Conservation (phyloP, 1,140 invertebrate genomes). For the Arctopsyche grandis region DNA sequence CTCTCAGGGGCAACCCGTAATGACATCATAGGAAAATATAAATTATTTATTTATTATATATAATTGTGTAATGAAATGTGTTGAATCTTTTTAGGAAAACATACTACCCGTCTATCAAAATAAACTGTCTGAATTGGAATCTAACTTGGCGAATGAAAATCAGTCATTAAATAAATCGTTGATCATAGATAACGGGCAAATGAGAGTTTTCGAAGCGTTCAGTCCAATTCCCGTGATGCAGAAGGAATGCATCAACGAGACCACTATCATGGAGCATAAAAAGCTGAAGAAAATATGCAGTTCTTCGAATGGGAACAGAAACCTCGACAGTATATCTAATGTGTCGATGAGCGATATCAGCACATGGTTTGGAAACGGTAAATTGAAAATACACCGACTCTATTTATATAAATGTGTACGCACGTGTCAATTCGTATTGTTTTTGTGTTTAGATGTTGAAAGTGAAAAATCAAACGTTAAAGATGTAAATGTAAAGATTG, state of each 20-base stretch:
- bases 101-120: slow-evolving; percentile 35
- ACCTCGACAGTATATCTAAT: slow-evolving; percentile 62
- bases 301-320: slow-evolving; percentile 52
- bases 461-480: not conserved
- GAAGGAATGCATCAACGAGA: slow-evolving; percentile 45
- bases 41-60: slow-evolving; percentile 2
- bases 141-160: not conserved
- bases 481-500: slow-evolving; percentile 36
- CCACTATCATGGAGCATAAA: slow-evolving; percentile 44
- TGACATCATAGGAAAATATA: too few species aligned
- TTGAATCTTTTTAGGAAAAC: slow-evolving; percentile 50
- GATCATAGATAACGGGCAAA: slow-evolving; percentile 45
- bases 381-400: slow-evolving; percentile 28
- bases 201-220: slow-evolving; percentile 64
- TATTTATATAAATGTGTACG: too few species aligned
- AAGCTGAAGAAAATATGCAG: not conserved
- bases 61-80: not conserved
- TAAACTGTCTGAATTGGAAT: not conserved
- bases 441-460: slow-evolving; percentile 1
- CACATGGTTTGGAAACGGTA: slow-evolving; percentile 67
- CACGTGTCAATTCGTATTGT: too few species aligned
- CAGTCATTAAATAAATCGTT: slow-evolving; percentile 30
- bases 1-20: too few species aligned
- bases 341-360: slow-evolving; percentile 69
- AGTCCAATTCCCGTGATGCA: slow-evolving; percentile 65